These are phyloP conservation scores for Caenorhabditis imperialis DNA, from an alignment of 2,888 invertebrate genomes.

Conservation along the genomic window DNA sequence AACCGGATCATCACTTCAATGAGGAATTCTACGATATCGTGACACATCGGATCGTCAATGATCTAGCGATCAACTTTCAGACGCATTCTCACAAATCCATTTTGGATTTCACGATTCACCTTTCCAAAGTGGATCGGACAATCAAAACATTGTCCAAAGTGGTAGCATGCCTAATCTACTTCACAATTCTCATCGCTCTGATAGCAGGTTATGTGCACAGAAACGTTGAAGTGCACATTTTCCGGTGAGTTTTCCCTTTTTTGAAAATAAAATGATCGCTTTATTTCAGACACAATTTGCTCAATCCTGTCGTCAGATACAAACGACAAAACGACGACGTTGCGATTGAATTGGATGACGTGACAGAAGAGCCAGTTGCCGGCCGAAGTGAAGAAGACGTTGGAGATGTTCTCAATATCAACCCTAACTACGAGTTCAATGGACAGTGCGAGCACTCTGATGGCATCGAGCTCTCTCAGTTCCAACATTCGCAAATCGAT, in stretches of 20 bases:
- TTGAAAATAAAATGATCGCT: no score
- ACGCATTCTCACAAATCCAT: slow-evolving; percentile 4
- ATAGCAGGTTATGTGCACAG: slow-evolving; percentile 11
- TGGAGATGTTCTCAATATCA: no score
- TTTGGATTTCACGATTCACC: neutral
- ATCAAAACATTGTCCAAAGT: slow-evolving; percentile 15
- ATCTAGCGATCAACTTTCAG: neutral
- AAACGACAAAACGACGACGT: slow-evolving; percentile 20
- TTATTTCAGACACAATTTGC: slow-evolving; percentile 10
- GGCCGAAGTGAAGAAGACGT: slow-evolving; percentile 3
- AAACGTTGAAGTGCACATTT: slow-evolving; percentile 11
- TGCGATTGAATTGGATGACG: slow-evolving; percentile 25
- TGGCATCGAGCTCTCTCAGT: no score
- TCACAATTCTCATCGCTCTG: slow-evolving; percentile 7
- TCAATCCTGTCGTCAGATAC: slow-evolving; percentile 20
- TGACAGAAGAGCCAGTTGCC: neutral
- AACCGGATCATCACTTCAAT: slow-evolving; percentile 4
- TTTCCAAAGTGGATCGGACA: slow-evolving; percentile 23
- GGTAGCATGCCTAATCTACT: slow-evolving; percentile 17
- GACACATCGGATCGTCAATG: neutral
- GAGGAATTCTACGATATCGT: slow-evolving; percentile 12
- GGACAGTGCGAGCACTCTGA: no score
- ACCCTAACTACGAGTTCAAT: no score
- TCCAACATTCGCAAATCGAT: no score
- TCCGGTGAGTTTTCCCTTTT: slow-evolving; percentile 2